Conservation (phyloP, 2,888 invertebrate species). For the Lepidocyrtinus sp. region DNA sequence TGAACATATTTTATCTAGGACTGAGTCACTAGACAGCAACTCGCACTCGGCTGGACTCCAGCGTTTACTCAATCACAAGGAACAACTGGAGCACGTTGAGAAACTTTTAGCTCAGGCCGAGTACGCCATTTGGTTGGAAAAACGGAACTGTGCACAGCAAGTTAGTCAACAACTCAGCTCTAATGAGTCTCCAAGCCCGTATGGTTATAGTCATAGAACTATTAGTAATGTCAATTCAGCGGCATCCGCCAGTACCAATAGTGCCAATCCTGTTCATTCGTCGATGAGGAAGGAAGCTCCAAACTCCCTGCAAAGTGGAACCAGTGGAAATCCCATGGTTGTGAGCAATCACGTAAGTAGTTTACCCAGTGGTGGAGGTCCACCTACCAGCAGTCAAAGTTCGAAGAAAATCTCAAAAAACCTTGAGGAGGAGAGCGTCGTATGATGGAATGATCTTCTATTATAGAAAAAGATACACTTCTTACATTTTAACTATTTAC, state of each 20-base stretch:
- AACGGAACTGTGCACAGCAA: slow-evolving; percentile 70
- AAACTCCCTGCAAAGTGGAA: slow-evolving; percentile 44
- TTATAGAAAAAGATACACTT: not conserved
- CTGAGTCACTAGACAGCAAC: slow-evolving; percentile 70
- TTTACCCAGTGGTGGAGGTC: slow-evolving; percentile 40
- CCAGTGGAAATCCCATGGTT: slow-evolving; percentile 60
- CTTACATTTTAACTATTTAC: slow-evolving; percentile 13
- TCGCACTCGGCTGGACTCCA: slow-evolving; percentile 70
- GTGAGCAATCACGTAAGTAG: slow-evolving; percentile 64
- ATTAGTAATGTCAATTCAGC: slow-evolving; percentile 56
- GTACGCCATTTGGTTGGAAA: slow-evolving; percentile 70
- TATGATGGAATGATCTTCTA: slow-evolving; percentile 62
- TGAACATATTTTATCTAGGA: slow-evolving; percentile 70
- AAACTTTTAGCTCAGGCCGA: slow-evolving; percentile 70
- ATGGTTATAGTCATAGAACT: slow-evolving; percentile 65
- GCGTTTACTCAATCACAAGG: slow-evolving; percentile 70
- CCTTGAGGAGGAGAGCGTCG: slow-evolving; percentile 70
- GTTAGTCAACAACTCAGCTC: slow-evolving; percentile 69
- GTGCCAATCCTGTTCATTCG: slow-evolving; percentile 64
- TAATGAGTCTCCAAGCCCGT: slow-evolving; percentile 67
- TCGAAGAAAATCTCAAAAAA: slow-evolving; percentile 69
- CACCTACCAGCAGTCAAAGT: slow-evolving; percentile 58
- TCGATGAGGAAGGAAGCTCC: slow-evolving; percentile 57
- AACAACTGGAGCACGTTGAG: slow-evolving; percentile 70
- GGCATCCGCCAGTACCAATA: slow-evolving; percentile 68